Conservation (phyloP, 2,113 vertebrate genomes). For the Ciconia maguari region DNA sequence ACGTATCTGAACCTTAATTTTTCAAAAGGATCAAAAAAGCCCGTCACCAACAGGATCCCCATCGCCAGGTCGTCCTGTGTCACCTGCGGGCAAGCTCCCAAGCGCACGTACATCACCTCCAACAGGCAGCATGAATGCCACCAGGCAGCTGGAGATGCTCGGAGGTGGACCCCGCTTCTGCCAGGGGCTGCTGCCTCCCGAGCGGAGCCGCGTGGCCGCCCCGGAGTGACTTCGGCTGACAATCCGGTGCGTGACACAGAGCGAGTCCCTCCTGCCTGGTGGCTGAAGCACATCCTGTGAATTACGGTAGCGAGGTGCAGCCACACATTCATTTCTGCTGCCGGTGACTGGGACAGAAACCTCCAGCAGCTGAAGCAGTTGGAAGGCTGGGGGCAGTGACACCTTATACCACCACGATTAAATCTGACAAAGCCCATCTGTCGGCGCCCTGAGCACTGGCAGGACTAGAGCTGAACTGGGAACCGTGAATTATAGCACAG, state of each 20-base stretch:
- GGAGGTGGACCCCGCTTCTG: neutral
- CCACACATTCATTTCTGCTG: neutral
- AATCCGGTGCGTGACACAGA: fast-evolving
- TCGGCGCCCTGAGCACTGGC: neutral
- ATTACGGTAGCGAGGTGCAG: neutral
- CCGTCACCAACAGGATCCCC: neutral
- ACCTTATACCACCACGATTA: neutral
- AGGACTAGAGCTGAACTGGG: neutral
- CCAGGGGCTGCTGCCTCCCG: neutral
- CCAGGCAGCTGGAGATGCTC: neutral
- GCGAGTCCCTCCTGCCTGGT: neutral
- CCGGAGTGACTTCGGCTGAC: neutral
- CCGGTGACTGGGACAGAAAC: neutral
- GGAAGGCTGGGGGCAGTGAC: neutral
- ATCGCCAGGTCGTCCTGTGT: fast-evolving
- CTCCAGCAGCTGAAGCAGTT: neutral
- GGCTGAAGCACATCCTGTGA: neutral
- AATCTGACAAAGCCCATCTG: constrained; percentile 31
- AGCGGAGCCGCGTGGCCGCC: fast-evolving
- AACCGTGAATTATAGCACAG: neutral
- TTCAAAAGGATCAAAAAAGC: neutral
- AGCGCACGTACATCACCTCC: fast-evolving
- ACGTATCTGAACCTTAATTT: neutral
- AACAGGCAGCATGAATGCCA: neutral
- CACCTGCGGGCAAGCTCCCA: neutral